Conservation (phyloP, 2,113 vertebrate genomes). For the Dunckerocampus dactyliophorus region DNA sequence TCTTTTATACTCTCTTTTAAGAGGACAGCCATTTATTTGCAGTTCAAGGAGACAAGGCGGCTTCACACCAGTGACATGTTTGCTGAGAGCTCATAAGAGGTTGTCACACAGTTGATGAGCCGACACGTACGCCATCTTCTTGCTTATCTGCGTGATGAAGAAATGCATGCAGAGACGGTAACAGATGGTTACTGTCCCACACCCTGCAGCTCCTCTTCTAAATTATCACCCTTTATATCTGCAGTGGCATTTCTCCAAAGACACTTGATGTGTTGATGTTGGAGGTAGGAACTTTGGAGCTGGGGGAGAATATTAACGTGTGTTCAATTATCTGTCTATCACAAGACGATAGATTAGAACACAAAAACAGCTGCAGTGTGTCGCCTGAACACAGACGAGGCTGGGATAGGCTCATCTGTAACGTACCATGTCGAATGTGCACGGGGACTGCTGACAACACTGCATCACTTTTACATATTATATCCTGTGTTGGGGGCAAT, state of each 20-base stretch:
- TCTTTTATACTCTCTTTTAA: constrained; percentile 55
- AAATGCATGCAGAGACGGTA: constrained; percentile 34
- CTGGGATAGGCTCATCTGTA: constrained; percentile 54
- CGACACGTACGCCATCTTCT: constrained; percentile 26
- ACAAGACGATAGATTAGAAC: constrained; percentile 62
- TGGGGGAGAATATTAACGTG: constrained; percentile 15
- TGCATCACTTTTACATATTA: constrained; percentile 18
- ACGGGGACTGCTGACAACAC: too few relatives aligned
- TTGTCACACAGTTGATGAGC: constrained; percentile 33
- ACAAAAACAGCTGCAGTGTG: constrained; percentile 40
- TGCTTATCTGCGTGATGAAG: constrained; percentile 45
- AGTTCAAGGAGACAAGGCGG: constrained; percentile 56
- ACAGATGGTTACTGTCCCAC: constrained; percentile 38
- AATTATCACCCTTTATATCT: constrained; percentile 63
- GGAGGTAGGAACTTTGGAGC: constrained; percentile 42
- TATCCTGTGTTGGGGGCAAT: too few relatives aligned
- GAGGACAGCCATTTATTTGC: constrained; percentile 43
- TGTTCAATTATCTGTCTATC: constrained; percentile 59
- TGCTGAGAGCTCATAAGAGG: constrained; percentile 39
- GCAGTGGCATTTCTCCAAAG: constrained; percentile 48
- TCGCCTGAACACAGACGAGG: constrained; percentile 57
- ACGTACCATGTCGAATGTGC: constrained; percentile 58
- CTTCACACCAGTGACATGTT: constrained; percentile 44
- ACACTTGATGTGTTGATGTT: constrained; percentile 36
- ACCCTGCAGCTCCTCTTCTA: constrained; percentile 34